Evolutionary conservation across 2,888 invertebrate genomes (phyloP), one percentile per base, ranked within the genome.

Genomic region (Parnassius orleans): DNA sequence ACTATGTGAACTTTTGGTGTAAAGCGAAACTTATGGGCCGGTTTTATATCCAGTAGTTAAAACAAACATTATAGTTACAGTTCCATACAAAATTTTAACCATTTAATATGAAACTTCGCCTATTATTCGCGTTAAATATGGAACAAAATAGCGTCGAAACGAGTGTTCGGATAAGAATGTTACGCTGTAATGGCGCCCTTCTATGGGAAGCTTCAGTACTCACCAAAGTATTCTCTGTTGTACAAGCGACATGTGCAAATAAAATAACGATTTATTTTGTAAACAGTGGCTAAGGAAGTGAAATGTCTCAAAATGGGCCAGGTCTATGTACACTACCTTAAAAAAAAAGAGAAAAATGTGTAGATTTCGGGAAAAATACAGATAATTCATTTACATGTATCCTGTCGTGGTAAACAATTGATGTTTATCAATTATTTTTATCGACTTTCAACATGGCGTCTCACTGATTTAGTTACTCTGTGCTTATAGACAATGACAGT

Each of bases 41-140:
- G 63, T 60, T 63, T 63, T 60, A 63, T 53, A 60, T 56, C 43
- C 53, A 19, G 63, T 60, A 60, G 53, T 63, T 63, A 60, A 60
- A 48, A 56, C 60, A 53, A 60, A 56, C 56, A 63, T 63, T 60
- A 60, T 60, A 63, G 55, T 63, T 63, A 56, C 53, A 63, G 63
- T 63, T 56, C 55, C 63, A 60, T 63, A 60, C 60, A 56, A 63
- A 63, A 63, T 63, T 60, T 61, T 56, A 60, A 60, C 56, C 63
- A 60, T 63, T 63, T 53, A 60, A 63, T 60, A 63, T 60, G 56
- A 59, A 63, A 63, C 63, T 63, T 63, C 47, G 56, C 24, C 63
- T 55, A 63, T 63, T 63, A 63, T 60, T 63, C 56, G 63, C 47
- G 59, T 63, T 63, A 60, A 63, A 63, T 63, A 63, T 60, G 60